Evolutionary conservation across 2,888 invertebrate species (phyloP).

Genomic region (Synanthedon andrenaeformis): DNA sequence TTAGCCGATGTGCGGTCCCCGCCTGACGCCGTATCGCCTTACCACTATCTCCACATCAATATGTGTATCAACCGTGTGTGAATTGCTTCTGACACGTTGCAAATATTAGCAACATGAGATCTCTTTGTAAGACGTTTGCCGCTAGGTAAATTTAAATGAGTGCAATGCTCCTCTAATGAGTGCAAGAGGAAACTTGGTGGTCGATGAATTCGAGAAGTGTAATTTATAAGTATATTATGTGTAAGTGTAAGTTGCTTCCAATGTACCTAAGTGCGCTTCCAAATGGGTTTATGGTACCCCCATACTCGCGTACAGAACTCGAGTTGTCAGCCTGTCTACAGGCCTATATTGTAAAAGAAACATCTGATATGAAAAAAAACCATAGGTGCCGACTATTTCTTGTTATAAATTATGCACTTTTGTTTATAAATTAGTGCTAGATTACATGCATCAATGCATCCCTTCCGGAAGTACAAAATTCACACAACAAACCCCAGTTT

Average conservation of each 20-base stretch:
- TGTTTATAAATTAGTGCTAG: neutral
- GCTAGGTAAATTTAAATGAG: neutral
- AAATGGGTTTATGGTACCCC: too few species aligned
- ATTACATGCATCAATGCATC: neutral
- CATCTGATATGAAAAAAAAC: too few species aligned
- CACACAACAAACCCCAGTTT: neutral
- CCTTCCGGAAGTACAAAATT: neutral
- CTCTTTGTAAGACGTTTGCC: neutral
- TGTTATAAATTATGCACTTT: neutral
- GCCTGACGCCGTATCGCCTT: conserved; percentile 1
- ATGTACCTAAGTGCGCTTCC: too few species aligned
- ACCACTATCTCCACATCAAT: neutral
- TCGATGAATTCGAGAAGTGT: too few species aligned
- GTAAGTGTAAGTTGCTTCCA: too few species aligned
- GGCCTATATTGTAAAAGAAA: too few species aligned
- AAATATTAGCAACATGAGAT: neutral
- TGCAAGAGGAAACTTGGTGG: too few species aligned
- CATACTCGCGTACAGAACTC: too few species aligned
- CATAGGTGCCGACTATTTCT: too few species aligned
- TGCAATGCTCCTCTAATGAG: too few species aligned
- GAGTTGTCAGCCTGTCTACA: too few species aligned
- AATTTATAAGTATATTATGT: too few species aligned
- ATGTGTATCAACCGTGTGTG: neutral
- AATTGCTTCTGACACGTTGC: neutral
- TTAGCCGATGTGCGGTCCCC: neutral